Evolutionary conservation across 2,888 invertebrate genomes (phyloP).

Genomic region (Lomographa bimaculata): DNA sequence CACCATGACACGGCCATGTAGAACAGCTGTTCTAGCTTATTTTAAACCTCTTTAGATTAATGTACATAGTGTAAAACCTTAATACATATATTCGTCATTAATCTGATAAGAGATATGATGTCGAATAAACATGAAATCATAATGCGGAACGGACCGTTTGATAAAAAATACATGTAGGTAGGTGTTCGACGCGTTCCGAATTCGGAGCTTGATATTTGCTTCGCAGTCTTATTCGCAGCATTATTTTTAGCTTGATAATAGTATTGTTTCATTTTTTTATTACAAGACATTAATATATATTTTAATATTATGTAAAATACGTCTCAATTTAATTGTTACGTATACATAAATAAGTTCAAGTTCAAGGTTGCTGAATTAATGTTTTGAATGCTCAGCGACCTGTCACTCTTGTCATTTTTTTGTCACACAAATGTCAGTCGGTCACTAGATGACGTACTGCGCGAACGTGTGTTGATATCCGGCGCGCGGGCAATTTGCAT

Average conservation of each 20-base stretch:
- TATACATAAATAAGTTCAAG: slow-evolving; percentile 53
- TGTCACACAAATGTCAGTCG: slow-evolving; percentile 61
- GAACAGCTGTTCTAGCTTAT: neutral
- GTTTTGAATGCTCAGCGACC: slow-evolving; percentile 49
- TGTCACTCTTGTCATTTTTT: slow-evolving; percentile 57
- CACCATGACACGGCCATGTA: slow-evolving; percentile 3
- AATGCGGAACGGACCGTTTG: slow-evolving; percentile 55
- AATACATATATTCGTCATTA: slow-evolving; percentile 33
- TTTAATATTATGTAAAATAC: neutral
- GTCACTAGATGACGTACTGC: slow-evolving; percentile 62
- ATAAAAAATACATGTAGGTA: slow-evolving; percentile 27
- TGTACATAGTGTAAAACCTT: slow-evolving; percentile 2
- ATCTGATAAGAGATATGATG: slow-evolving; percentile 20
- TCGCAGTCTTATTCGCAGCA: slow-evolving; percentile 4
- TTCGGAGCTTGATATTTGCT: slow-evolving; percentile 33
- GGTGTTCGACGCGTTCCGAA: slow-evolving; percentile 55
- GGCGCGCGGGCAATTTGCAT: slow-evolving; percentile 67
- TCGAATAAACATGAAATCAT: slow-evolving; percentile 38
- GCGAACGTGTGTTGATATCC: slow-evolving; percentile 60
- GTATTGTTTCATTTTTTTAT: too few species aligned
- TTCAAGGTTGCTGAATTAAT: slow-evolving; percentile 55
- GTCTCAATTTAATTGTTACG: slow-evolving; percentile 4
- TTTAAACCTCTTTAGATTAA: neutral
- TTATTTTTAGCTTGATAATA: neutral
- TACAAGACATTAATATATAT: too few species aligned